These are phyloP conservation scores for Cacatua alba DNA, from an alignment of 2,113 vertebrate genomes.

Conservation along the genomic window DNA sequence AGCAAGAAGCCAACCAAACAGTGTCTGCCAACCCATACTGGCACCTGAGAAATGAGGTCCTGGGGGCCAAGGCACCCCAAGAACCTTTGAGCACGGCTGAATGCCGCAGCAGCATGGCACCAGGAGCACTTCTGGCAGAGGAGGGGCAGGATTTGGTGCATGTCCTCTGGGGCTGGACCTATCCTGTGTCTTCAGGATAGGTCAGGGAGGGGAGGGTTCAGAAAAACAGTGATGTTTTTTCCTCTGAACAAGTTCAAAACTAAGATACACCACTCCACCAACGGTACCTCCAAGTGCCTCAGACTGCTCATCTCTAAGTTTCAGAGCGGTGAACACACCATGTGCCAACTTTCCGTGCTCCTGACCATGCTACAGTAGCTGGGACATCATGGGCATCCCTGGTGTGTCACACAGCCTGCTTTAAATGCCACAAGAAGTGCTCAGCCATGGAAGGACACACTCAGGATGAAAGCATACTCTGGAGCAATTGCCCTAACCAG, in stretches of 20 bases:
- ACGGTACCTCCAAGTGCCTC: accelerated
- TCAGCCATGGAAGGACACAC: not conserved
- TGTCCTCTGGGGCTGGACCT: not conserved
- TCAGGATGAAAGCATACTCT: not conserved
- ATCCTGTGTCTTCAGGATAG: not conserved
- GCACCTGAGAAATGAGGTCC: not conserved
- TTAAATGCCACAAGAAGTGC: not conserved
- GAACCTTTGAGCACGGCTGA: accelerated
- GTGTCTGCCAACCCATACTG: not conserved
- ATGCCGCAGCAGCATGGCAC: not conserved
- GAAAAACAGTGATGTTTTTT: not conserved
- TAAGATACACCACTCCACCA: not conserved
- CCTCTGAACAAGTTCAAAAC: not conserved
- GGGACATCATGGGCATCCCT: not conserved
- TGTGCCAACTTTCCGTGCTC: not conserved
- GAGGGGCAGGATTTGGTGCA: not conserved
- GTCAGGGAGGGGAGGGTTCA: not conserved
- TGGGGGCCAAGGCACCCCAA: not conserved
- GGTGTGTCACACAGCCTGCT: not conserved
- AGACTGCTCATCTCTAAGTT: not conserved
- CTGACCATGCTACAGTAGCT: not conserved
- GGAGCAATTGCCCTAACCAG: accelerated
- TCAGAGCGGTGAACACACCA: accelerated
- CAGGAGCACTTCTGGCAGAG: not conserved
- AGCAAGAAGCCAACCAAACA: not conserved